These are phyloP conservation scores for Melitaea athalia DNA, from an alignment of 2,888 invertebrate genomes.

Conservation along the genomic window DNA sequence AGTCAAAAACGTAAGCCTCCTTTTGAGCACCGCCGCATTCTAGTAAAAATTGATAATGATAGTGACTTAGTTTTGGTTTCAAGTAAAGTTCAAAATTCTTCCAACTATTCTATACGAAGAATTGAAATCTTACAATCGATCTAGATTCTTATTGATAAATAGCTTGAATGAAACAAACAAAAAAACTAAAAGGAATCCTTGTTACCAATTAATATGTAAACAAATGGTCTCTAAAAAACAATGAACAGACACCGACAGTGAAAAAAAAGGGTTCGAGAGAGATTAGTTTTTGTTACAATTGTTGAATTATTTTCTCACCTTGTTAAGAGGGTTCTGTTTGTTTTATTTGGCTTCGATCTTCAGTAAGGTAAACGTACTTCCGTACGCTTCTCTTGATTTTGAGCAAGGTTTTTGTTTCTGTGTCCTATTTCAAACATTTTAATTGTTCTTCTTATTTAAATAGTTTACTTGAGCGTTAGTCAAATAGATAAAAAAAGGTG, in stretches of 20 bases:
- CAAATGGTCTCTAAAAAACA: conserved; percentile 57
- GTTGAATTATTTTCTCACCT: conserved; percentile 15
- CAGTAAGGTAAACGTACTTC: too few species aligned
- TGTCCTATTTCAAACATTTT: too few species aligned
- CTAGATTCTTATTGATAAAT: conserved; percentile 27
- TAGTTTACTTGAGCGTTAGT: too few species aligned
- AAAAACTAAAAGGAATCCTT: conserved; percentile 33
- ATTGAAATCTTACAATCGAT: conserved; percentile 11
- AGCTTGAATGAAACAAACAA: conserved; percentile 31
- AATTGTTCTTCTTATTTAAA: too few species aligned
- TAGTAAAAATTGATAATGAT: too few species aligned
- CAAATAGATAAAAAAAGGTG: too few species aligned
- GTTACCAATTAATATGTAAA: conserved; percentile 67
- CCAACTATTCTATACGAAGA: not conserved
- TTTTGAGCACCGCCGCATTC: too few species aligned
- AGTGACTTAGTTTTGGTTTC: too few species aligned
- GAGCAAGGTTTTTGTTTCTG: too few species aligned
- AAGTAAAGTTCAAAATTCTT: not conserved
- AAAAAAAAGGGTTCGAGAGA: conserved; percentile 20
- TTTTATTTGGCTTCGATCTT: too few species aligned
- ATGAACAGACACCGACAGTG: conserved; percentile 37
- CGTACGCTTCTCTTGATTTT: too few species aligned
- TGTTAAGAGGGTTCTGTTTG: conserved; percentile 23
- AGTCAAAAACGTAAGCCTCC: too few species aligned
- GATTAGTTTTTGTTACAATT: conserved; percentile 24